These are phyloP conservation scores for Leuctra nigra DNA, from an alignment of 2,888 invertebrate species.

Conservation along the genomic window DNA sequence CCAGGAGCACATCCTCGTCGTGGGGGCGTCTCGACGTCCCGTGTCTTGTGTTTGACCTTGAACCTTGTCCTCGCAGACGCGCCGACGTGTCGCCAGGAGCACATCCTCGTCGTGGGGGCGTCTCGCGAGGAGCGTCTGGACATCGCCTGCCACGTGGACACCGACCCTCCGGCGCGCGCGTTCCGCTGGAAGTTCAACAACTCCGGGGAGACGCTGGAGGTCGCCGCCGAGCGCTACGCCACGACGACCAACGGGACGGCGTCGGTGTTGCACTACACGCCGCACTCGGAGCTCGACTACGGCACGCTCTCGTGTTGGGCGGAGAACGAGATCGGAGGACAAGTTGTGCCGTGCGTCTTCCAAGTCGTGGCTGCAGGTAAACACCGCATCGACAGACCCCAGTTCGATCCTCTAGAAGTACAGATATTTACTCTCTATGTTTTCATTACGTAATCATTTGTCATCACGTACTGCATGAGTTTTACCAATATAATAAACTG, in stretches of 20 bases:
- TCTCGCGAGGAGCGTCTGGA: constrained; percentile 81
- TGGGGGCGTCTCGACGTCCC: constrained; percentile 83
- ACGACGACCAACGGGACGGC: constrained; percentile 67
- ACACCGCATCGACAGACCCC: constrained; percentile 27
- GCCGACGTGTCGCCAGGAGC: constrained; percentile 71
- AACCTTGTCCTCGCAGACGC: constrained; percentile 61
- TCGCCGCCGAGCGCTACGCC: constrained; percentile 65
- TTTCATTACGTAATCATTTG: too few species aligned
- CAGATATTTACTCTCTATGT: too few species aligned
- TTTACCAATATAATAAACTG: too few species aligned
- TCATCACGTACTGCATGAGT: too few species aligned
- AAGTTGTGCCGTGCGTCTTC: constrained; percentile 77
- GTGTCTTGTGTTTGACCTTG: too few species aligned
- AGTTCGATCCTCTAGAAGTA: background rate
- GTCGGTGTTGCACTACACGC: constrained; percentile 47
- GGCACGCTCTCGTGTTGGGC: constrained; percentile 85
- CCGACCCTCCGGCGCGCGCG: constrained; percentile 82
- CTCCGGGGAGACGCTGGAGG: constrained; percentile 81
- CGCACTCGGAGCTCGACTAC: constrained; percentile 66
- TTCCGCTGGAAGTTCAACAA: constrained; percentile 95
- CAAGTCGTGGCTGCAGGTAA: constrained; percentile 85
- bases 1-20: constrained; percentile 67
- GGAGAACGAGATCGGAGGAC: constrained; percentile 74
- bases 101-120: constrained; percentile 78
- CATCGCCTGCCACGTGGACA: constrained; percentile 83